Percentiles rank a stretch among this genome's conserved stretches.
These are phyloP conservation scores for Pipistrellus nathusii DNA, from an alignment of 2,797 vertebrate genomes.

Conservation along the genomic window DNA sequence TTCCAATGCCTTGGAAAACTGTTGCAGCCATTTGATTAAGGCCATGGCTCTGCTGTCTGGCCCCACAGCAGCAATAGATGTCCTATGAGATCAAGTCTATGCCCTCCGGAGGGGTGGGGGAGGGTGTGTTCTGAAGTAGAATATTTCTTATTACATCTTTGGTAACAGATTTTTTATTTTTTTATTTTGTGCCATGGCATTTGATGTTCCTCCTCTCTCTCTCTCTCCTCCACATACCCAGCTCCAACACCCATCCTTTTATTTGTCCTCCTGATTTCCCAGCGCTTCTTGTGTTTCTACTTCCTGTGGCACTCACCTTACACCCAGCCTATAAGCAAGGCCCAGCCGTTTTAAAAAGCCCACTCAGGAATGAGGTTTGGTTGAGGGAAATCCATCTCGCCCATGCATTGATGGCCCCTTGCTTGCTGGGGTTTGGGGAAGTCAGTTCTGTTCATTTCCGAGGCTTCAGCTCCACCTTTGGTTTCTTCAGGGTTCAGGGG, in stretches of 20 bases:
- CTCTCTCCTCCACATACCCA: neutral
- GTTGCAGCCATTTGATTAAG: neutral
- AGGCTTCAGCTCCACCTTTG: neutral
- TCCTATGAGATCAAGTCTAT: too few relatives aligned
- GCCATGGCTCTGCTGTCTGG: neutral
- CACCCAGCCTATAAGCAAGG: neutral
- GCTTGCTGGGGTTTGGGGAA: neutral
- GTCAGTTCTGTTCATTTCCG: neutral
- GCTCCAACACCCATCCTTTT: neutral
- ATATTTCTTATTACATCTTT: neutral
- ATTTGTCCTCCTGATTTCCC: neutral
- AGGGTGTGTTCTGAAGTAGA: neutral
- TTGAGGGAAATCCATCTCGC: neutral
- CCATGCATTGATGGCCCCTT: accelerated
- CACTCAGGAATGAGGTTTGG: neutral
- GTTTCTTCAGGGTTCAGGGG: accelerated
- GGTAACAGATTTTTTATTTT: too few relatives aligned
- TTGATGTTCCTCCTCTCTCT: neutral
- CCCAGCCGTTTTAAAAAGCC: neutral
- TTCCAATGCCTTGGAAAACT: neutral
- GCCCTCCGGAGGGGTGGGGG: accelerated
- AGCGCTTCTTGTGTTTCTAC: neutral
- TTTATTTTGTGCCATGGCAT: neutral
- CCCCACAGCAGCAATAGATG: neutral
- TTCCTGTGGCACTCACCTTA: neutral